Conservation (phyloP, 2,888 invertebrate species). For the Plutella xylostella region DNA sequence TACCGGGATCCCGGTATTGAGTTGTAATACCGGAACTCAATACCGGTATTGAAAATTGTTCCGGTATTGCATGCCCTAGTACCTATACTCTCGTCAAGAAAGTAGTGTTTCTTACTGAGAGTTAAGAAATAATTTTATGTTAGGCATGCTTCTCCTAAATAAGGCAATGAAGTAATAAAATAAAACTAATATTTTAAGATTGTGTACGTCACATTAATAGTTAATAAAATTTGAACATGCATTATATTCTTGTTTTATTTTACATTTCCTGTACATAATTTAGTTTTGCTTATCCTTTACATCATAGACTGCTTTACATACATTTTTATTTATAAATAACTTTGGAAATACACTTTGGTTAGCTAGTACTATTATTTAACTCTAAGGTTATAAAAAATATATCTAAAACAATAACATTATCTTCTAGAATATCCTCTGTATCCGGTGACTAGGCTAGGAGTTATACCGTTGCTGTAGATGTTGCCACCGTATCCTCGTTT, state of each 20-base stretch:
- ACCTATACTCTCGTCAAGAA: too few species aligned
- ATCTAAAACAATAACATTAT: conserved; percentile 18
- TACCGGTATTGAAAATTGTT: too few species aligned
- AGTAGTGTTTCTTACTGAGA: not conserved
- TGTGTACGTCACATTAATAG: conserved; percentile 6
- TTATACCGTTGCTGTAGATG: conserved; percentile 51
- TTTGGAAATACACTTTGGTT: conserved; percentile 32
- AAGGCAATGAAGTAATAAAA: not conserved
- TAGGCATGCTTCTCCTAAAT: not conserved
- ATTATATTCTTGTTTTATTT: too few species aligned
- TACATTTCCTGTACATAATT: too few species aligned
- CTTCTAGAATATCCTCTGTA: conserved; percentile 60
- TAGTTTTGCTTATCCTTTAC: not conserved
- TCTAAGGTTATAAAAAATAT: not conserved
- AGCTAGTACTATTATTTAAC: not conserved
- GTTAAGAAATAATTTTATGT: not conserved
- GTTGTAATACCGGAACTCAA: too few species aligned
- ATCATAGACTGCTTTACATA: not conserved
- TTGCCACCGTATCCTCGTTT: conserved; percentile 46
- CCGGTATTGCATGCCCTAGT: too few species aligned
- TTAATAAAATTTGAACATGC: conserved; percentile 5
- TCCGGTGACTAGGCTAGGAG: conserved; percentile 60
- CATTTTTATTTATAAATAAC: too few species aligned
- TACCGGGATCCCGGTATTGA: too few species aligned
- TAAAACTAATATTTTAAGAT: not conserved